A percentile compares a stretch with the other conserved stretches of the same genome.
Evolutionary conservation across 2,797 vertebrate genomes (phyloP).

Genomic region (Spinus olivaceus): DNA sequence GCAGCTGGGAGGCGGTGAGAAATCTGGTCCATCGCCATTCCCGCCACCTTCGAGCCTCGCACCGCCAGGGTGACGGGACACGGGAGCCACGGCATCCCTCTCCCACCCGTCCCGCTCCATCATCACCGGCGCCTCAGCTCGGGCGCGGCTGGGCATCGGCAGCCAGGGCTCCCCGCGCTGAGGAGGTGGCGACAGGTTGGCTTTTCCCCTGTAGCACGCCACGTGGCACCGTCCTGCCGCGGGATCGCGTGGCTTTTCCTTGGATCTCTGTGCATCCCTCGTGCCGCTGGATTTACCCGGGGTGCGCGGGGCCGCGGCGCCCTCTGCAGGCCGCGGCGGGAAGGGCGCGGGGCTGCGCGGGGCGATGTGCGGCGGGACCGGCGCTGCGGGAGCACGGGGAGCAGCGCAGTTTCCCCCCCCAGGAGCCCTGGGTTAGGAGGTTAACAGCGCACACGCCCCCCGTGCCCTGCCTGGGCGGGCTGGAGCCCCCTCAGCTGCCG

Average conservation of each 20-base stretch:
- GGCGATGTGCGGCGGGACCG: rapidly evolving
- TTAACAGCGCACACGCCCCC: rapidly evolving
- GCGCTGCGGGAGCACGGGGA: rapidly evolving
- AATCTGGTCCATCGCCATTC: rapidly evolving
- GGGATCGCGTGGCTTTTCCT: no score
- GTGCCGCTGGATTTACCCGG: rapidly evolving
- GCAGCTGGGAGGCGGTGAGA: rapidly evolving
- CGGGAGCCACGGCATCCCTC: not conserved
- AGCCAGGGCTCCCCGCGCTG: not conserved
- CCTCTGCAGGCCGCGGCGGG: not conserved
- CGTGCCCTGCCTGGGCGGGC: not conserved
- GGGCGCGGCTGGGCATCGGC: not conserved
- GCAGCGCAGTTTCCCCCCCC: rapidly evolving
- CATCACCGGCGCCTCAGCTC: no score
- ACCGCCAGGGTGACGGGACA: rapidly evolving
- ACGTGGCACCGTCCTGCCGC: rapidly evolving
- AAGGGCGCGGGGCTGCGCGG: not conserved
- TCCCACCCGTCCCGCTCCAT: not conserved
- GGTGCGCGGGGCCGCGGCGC: not conserved
- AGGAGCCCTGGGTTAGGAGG: rapidly evolving
- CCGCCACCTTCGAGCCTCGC: rapidly evolving
- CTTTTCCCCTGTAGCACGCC: not conserved
- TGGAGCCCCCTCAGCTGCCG: not conserved
- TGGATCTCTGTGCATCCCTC: rapidly evolving
- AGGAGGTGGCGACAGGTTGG: no score